phyloP scores from a whole-genome alignment of 2,797 vertebrate genomes.

The Pseudomugil tenellus region DNA sequence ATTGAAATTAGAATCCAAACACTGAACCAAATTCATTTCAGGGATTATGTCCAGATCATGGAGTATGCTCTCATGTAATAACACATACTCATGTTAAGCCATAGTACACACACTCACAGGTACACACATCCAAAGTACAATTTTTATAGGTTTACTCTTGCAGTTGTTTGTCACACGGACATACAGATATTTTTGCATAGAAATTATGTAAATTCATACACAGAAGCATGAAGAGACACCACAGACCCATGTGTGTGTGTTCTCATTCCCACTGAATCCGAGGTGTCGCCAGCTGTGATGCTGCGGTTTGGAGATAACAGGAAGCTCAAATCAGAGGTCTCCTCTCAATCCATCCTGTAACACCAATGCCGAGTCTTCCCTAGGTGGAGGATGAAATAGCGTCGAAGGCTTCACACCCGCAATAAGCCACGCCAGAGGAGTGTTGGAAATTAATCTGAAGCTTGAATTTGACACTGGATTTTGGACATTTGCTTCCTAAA shows the following conservation, averaged over 20 bases:
- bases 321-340: slow-evolving; percentile 57
- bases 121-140: neutral
- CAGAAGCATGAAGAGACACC: slow-evolving; percentile 11
- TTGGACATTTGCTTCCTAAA: slow-evolving; percentile 32
- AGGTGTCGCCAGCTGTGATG: slow-evolving; percentile 52
- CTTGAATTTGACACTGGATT: slow-evolving; percentile 43
- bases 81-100: slow-evolving; percentile 12
- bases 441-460: slow-evolving; percentile 39
- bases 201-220: slow-evolving; percentile 37
- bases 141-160: slow-evolving; percentile 17
- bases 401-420: slow-evolving; percentile 51
- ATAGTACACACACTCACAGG: neutral
- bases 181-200: slow-evolving; percentile 39
- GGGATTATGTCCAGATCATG: slow-evolving; percentile 1
- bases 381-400: slow-evolving; percentile 51
- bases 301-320: slow-evolving; percentile 70
- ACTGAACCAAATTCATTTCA: slow-evolving; percentile 8
- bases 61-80: neutral
- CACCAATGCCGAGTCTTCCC: slow-evolving; percentile 42
- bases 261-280: slow-evolving; percentile 31
- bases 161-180: slow-evolving; percentile 18
- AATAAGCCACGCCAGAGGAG: slow-evolving; percentile 37
- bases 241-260: slow-evolving; percentile 15
- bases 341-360: slow-evolving; percentile 47
- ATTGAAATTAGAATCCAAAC: neutral